A percentile compares a stretch with the other conserved stretches of the same genome.
Evolutionary conservation across 1,140 invertebrate species (phyloP).

Genomic region (Dendroctonus valens): DNA sequence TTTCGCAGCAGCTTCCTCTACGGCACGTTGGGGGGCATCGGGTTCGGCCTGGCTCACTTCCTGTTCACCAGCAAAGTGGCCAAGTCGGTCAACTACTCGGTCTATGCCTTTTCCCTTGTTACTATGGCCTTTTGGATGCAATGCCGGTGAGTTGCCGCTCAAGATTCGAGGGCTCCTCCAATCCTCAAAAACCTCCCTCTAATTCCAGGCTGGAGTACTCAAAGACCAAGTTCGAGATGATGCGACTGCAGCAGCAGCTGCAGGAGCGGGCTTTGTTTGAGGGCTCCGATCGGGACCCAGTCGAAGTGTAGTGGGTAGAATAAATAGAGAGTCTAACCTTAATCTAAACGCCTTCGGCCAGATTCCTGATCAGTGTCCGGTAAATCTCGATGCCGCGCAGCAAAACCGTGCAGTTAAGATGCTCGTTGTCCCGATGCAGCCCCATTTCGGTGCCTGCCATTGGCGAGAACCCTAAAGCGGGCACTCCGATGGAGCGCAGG

Average conservation of each 20-base stretch:
- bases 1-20: slow-evolving; percentile 62
- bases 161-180: neutral
- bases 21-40: slow-evolving; percentile 59
- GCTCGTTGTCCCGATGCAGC: slow-evolving; percentile 80
- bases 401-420: slow-evolving; percentile 65
- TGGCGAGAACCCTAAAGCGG: slow-evolving; percentile 77
- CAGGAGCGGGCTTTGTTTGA: too few relatives aligned
- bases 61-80: slow-evolving; percentile 58
- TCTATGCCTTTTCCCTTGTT: slow-evolving; percentile 55
- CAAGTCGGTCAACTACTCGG: slow-evolving; percentile 53
- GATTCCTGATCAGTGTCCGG: slow-evolving; percentile 32
- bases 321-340: too few relatives aligned
- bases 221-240: neutral
- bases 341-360: too few relatives aligned
- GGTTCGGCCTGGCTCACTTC: slow-evolving; percentile 56
- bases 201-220: neutral
- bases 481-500: slow-evolving; percentile 63
- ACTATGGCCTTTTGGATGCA: slow-evolving; percentile 57
- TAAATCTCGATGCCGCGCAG: slow-evolving; percentile 72
- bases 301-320: too few relatives aligned
- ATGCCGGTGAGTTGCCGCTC: slow-evolving; percentile 45
- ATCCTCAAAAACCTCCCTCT: too few relatives aligned
- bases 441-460: slow-evolving; percentile 70
- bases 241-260: neutral
- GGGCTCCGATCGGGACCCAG: too few relatives aligned